Evolutionary conservation across 2,888 invertebrate species (phyloP), one percentile per base, ranked within the genome.

Genomic region (Slavum lentiscoides): DNA sequence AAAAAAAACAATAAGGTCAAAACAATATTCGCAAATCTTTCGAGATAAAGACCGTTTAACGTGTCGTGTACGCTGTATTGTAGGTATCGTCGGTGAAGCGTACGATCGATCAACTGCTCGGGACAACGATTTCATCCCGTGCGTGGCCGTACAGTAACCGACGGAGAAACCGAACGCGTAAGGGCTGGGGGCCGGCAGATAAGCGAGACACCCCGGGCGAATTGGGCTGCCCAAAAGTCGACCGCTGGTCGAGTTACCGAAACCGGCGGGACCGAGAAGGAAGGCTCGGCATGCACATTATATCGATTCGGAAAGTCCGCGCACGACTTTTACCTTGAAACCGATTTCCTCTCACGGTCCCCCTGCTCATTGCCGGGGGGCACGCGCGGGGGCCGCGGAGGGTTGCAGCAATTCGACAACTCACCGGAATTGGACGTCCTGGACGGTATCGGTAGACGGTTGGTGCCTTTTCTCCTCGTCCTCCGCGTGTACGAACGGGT

Each of bases 401-500:
- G 15, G 13, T 49, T 7, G 43, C 17, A 21, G 19, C 17, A 53
- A 53, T 4, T 55, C 1, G n/a, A n/a, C n/a, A 43, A 83, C 83
- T 84, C 90, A 92, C 92, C 92, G 88, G 92, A 92, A 89, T 91
- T 92, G 49, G 82, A 75, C 87, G 92, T 92, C 88, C 92, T 90
- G 86, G 92, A 92, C 86, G 92, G 92, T 87, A 92, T 89, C 85
- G 93, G 92, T 87, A 92, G 93, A 87, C 95, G 91, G 89, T 94
- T 94, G 86, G 92, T 93, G 87, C 93, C 94, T 92, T 95, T 94
- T 90, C 95, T 92, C 87, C 94, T 91, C 88, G 95, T 95, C 89
- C 95, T 92, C 88, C 95, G 92, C 87, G 94, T 93, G 90, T 94
- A 94, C 89, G 94, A 93, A 90, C 94, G 92, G 88, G 94, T 93